Conservation (phyloP, 2,113 vertebrate genomes). For the Scalopus aquaticus region DNA sequence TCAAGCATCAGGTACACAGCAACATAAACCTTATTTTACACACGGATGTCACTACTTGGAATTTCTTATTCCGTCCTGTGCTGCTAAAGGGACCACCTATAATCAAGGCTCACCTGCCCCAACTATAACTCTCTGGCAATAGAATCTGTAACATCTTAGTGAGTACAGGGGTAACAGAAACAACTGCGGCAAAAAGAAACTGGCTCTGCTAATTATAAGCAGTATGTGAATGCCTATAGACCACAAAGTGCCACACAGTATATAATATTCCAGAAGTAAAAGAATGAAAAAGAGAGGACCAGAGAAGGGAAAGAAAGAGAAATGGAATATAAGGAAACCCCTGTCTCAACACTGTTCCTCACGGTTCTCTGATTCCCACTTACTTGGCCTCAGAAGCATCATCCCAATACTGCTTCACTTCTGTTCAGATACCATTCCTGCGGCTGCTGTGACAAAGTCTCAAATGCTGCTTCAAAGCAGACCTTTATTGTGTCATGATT, state of each 20-base stretch:
- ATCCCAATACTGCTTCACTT: neutral
- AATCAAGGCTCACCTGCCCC: constrained; percentile 27
- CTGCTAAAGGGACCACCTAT: constrained; percentile 25
- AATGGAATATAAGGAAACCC: constrained; percentile 24
- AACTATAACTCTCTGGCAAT: constrained; percentile 7
- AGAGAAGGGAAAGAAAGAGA: neutral
- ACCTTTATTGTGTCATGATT: constrained; percentile 26
- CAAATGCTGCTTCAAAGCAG: constrained; percentile 22
- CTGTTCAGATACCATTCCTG: constrained; percentile 35
- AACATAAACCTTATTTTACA: constrained; percentile 43
- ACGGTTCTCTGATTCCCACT: neutral
- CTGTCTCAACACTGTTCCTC: neutral
- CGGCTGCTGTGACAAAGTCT: neutral
- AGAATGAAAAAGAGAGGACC: neutral
- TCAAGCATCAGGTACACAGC: neutral
- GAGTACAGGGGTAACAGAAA: neutral
- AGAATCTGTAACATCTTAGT: constrained; percentile 6
- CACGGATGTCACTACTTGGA: neutral
- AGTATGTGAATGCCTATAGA: constrained; percentile 16
- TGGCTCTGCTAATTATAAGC: constrained; percentile 26
- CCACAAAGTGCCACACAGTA: neutral
- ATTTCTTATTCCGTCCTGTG: neutral
- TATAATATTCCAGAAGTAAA: constrained; percentile 38
- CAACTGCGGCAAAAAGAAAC: neutral
- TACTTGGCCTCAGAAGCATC: neutral